Evolutionary conservation across 2,797 vertebrate genomes (phyloP).

Genomic region (Chaunax sp.): DNA sequence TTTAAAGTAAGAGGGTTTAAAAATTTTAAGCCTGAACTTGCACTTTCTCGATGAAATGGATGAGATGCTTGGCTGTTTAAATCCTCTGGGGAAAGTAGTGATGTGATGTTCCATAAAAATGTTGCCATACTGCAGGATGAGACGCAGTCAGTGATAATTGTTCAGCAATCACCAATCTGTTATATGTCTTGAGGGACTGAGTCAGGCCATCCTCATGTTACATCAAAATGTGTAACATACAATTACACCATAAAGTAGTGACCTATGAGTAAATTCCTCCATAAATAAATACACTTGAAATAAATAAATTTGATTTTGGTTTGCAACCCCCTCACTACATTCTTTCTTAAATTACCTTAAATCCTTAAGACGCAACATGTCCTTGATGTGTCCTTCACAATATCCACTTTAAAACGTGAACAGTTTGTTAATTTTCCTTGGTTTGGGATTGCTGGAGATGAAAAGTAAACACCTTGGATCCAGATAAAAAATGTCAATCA

Average conservation of each 20-base stretch:
- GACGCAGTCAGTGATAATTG: slow-evolving; percentile 17
- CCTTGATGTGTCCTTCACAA: slow-evolving; percentile 84
- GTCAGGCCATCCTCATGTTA: not conserved
- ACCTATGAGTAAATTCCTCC: not conserved
- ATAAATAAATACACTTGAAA: not conserved
- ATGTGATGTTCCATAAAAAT: slow-evolving; percentile 9
- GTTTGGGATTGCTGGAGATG: slow-evolving; percentile 1
- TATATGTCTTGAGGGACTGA: not conserved
- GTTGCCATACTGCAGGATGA: slow-evolving; percentile 11
- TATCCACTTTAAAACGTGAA: slow-evolving; percentile 41
- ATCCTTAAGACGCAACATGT: slow-evolving; percentile 57
- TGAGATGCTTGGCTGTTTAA: slow-evolving; percentile 22
- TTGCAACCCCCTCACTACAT: not conserved
- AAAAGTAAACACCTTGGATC: slow-evolving; percentile 27
- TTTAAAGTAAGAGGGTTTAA: slow-evolving; percentile 59
- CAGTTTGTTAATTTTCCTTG: slow-evolving; percentile 29
- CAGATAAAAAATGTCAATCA: slow-evolving; percentile 36
- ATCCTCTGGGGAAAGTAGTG: slow-evolving; percentile 22
- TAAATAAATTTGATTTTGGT: not conserved
- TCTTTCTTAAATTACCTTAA: slow-evolving; percentile 20
- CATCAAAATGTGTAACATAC: not conserved
- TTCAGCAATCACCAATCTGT: slow-evolving; percentile 19
- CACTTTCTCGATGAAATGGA: slow-evolving; percentile 26
- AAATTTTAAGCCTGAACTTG: slow-evolving; percentile 34
- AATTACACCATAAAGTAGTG: not conserved